Evolutionary conservation across 1,140 invertebrate species (phyloP).

Genomic region (Drosophila pallidifrons): DNA sequence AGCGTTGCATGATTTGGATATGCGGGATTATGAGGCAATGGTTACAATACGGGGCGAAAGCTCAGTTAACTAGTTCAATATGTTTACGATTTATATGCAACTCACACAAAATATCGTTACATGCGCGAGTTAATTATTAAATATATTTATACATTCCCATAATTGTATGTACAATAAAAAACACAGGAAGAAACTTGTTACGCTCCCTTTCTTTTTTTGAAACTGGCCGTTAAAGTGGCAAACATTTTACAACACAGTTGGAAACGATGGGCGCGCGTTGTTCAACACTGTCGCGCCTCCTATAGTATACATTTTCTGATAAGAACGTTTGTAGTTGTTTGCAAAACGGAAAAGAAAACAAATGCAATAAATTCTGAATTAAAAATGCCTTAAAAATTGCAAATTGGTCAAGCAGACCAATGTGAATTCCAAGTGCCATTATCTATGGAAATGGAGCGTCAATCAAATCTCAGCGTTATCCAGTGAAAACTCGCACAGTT

Average conservation of each 20-base stretch:
- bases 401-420: slow-evolving; percentile 37
- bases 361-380: slow-evolving; percentile 53
- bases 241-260: slow-evolving; percentile 2
- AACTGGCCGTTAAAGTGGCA: slow-evolving; percentile 1
- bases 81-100: slow-evolving; percentile 5
- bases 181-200: too few relatives aligned
- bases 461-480: slow-evolving; percentile 57
- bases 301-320: slow-evolving; percentile 77
- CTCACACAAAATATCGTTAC: slow-evolving; percentile 24
- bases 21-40: slow-evolving; percentile 77
- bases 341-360: slow-evolving; percentile 15
- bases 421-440: slow-evolving; percentile 40
- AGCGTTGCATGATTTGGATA: slow-evolving; percentile 75
- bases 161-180: slow-evolving; percentile 33
- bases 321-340: slow-evolving; percentile 58
- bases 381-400: slow-evolving; percentile 65
- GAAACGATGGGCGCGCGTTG: not conserved
- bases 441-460: slow-evolving; percentile 51
- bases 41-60: slow-evolving; percentile 62
- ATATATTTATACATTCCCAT: slow-evolving; percentile 25
- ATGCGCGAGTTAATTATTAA: slow-evolving; percentile 26
- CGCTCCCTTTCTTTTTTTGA: too few relatives aligned
- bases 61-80: slow-evolving; percentile 48
- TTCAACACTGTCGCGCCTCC: slow-evolving; percentile 31
- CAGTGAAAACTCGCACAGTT: slow-evolving; percentile 22